A percentile compares a stretch with the other conserved stretches of the same genome.
Conservation (phyloP, 2,113 vertebrate species). For the Pygathrix nemaeus region DNA sequence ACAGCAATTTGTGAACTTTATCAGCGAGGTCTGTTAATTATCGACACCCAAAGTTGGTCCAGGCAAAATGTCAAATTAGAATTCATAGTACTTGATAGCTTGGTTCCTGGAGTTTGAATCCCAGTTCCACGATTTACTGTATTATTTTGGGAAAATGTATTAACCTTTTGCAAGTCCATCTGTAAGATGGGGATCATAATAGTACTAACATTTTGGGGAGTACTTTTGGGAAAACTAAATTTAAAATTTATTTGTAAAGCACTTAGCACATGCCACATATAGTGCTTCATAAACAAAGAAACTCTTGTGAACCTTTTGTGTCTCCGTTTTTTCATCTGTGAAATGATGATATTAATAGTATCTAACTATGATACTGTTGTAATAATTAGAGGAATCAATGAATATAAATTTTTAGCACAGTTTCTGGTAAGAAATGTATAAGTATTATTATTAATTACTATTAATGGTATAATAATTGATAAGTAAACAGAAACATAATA, state of each 20-base stretch:
- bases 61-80: neutral
- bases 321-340: no score
- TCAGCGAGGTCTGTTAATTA: neutral
- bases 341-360: no score
- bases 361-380: no score
- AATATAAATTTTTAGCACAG: no score
- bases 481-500: no score
- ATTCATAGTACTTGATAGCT: neutral
- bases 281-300: no score
- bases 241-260: neutral
- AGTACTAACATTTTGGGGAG: neutral
- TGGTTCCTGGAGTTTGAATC: neutral
- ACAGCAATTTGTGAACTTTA: neutral
- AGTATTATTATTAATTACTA: no score
- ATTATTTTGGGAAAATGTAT: neutral
- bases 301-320: no score
- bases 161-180: neutral
- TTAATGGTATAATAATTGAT: no score
- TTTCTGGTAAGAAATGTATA: no score
- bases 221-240: neutral
- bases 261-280: neutral
- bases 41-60: neutral
- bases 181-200: neutral
- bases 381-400: no score
- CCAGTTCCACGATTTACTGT: neutral